A percentile compares a stretch with the other conserved stretches of the same genome.
Evolutionary conservation across 1,140 invertebrate genomes (phyloP).

Genomic region (Cyrtorhinus lividipennis): DNA sequence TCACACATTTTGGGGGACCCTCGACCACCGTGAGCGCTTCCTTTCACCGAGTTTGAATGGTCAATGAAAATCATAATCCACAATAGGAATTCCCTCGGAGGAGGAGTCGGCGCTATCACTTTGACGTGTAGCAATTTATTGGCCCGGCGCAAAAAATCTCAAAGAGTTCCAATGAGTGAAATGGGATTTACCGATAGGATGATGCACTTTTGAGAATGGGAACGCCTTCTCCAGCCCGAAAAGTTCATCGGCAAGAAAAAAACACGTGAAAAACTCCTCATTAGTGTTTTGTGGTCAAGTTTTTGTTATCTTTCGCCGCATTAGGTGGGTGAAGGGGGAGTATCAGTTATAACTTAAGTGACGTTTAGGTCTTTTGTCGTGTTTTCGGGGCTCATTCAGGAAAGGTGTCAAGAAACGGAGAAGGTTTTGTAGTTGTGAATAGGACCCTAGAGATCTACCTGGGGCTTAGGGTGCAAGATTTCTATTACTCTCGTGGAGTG

Average conservation of each 20-base stretch:
- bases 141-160: no score
- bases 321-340: no score
- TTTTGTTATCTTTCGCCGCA: background rate
- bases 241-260: background rate
- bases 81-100: background rate
- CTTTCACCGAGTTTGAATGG: no score
- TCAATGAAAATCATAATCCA: background rate
- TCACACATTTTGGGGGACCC: no score
- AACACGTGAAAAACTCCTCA: background rate
- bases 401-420: background rate
- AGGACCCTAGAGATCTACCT: background rate
- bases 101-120: background rate
- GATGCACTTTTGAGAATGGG: no score
- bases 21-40: no score
- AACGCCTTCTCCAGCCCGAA: no score
- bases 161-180: no score
- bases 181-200: no score
- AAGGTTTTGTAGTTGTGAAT: background rate
- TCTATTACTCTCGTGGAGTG: no score
- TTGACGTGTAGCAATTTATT: background rate
- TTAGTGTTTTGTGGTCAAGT: background rate
- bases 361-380: background rate
- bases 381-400: background rate
- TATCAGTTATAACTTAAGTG: background rate
- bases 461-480: no score